Base-by-base conservation (phyloP, 1,140 invertebrate genomes). In the Papilio polytes region DNA sequence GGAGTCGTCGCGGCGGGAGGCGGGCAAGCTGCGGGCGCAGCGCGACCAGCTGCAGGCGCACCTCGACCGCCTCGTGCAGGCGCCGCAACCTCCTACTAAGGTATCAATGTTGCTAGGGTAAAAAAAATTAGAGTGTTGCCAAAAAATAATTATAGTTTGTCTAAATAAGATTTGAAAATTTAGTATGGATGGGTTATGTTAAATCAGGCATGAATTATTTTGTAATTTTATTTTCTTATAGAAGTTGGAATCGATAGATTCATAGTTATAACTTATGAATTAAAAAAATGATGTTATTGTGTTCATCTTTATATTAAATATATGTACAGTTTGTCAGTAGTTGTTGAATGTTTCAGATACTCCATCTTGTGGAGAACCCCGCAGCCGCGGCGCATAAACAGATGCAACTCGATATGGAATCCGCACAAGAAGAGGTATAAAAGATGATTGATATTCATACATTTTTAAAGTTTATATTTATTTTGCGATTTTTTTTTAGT, bases 331-430 rank as follows among this genome's bases (percentile, higher is more conserved):
- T 41, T 41, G 7, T 4, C 36, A 41, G 46, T 48, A 48, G 46
- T 41, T 3, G 26, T 80, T 66, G 26, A 79, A 56, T 79, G 77
- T 48, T 72, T 20, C 44, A 96, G 93, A 93, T 98, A 87, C 90
- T 97, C 72, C 96, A 98, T 86, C 94, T 97, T 26, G 95, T 91
- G 70, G 96, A 97, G 80, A 98, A 99, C 95, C 98, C 98, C 0
- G 95, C 97, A 2, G 95, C 96, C 0, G 94, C 97, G 76, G 97
- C 97, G 0, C 96, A 97, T 82, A 94, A 97, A 84, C 94, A 96
- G 80, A 94, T 96, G 7, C 95, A 96, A 85, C 95, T 96, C 77
- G 96, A 97, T 83, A 94, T 98, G 22, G 96, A 96, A 82, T 96
- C 96, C 48, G 89, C 98, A 9, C 95, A 97, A 83, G 96, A 96